Conservation (phyloP, 2,888 invertebrate species). For the Troglohyphantes excavatus region DNA sequence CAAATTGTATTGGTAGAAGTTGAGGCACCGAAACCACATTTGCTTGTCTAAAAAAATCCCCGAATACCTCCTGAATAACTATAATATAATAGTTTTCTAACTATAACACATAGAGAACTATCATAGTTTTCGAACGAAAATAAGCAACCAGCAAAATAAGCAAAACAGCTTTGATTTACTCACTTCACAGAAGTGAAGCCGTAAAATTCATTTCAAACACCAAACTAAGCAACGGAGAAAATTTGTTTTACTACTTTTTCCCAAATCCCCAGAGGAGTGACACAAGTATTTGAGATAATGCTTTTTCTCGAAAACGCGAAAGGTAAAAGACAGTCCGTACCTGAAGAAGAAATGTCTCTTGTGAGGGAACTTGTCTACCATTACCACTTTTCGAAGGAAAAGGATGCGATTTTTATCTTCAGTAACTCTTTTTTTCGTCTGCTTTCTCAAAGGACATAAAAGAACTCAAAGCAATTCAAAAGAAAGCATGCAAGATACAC, state of each 20-base stretch:
- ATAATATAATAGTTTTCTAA: too few species aligned
- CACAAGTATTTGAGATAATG: slow-evolving; percentile 6
- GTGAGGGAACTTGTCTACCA: neutral
- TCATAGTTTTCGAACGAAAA: too few species aligned
- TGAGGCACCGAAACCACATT: too few species aligned
- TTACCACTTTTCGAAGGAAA: slow-evolving; percentile 3
- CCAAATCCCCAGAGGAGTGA: neutral
- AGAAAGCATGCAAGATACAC: neutral
- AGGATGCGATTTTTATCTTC: neutral
- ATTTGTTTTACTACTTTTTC: neutral
- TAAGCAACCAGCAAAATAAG: too few species aligned
- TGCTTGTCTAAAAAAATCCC: too few species aligned
- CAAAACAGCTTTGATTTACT: too few species aligned
- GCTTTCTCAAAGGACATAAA: slow-evolving; percentile 8
- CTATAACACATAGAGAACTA: too few species aligned
- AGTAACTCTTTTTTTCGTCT: slow-evolving; percentile 7
- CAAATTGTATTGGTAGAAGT: too few species aligned
- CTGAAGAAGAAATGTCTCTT: neutral
- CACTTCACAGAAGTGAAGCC: too few species aligned
- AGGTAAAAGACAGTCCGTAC: neutral
- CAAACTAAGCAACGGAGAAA: neutral
- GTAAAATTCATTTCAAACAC: neutral
- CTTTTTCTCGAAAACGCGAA: neutral
- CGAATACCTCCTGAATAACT: too few species aligned
- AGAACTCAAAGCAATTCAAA: slow-evolving; percentile 42